Conservation (phyloP, 2,797 vertebrate genomes). For the Loris lydekkerianus region DNA sequence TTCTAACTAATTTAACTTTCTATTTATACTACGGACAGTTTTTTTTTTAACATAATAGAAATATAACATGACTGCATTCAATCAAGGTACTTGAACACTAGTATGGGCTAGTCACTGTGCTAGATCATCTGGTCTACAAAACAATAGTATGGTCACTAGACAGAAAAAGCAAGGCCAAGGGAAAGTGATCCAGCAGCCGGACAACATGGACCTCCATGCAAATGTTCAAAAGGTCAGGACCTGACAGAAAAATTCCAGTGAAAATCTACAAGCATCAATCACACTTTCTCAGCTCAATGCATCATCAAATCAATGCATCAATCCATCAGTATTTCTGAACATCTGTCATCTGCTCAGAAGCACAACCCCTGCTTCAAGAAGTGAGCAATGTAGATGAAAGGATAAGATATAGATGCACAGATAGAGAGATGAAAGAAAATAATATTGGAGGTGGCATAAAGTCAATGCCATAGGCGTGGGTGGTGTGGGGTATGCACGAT, state of each 20-base stretch:
- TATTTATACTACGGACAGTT: slow-evolving; percentile 2
- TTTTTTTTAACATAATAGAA: not conserved
- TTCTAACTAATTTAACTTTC: slow-evolving; percentile 27
- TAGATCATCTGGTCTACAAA: not conserved
- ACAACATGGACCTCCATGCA: not conserved
- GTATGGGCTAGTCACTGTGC: not conserved
- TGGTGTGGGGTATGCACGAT: accelerated
- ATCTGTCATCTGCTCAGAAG: slow-evolving; percentile 4
- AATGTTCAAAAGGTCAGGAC: not conserved
- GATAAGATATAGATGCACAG: not conserved
- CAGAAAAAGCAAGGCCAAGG: not conserved
- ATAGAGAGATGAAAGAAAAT: not conserved
- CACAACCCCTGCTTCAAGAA: not conserved
- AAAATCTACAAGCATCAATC: not conserved
- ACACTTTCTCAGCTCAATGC: not conserved
- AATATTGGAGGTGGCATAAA: not conserved
- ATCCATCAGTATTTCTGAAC: not conserved
- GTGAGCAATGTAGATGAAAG: not conserved
- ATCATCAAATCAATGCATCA: not conserved
- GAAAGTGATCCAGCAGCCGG: not conserved
- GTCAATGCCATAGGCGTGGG: not conserved
- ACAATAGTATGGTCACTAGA: not conserved
- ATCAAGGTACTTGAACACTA: not conserved
- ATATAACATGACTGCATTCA: not conserved
- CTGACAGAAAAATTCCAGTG: not conserved